Evolutionary conservation across 1,140 invertebrate genomes (phyloP).

Genomic region (Lepidurus apus): DNA sequence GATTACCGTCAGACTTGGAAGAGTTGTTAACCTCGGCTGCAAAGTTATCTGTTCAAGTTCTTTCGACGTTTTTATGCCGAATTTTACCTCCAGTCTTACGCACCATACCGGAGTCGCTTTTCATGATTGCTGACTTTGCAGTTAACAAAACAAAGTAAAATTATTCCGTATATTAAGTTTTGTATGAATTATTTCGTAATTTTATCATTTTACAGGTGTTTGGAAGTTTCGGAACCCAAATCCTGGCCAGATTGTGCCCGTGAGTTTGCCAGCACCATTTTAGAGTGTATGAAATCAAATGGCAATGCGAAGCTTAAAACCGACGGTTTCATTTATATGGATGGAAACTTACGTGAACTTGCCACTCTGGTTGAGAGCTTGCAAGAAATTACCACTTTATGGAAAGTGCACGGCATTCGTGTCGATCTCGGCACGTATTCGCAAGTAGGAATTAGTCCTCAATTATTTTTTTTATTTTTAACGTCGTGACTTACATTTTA

Average conservation of each 20-base stretch:
- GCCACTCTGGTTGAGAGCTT: neutral
- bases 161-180: neutral
- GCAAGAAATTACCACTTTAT: neutral
- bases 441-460: neutral
- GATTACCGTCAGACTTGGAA: neutral
- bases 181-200: neutral
- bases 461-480: neutral
- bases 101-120: neutral
- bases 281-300: neutral
- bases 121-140: neutral
- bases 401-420: neutral
- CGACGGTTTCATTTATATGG: neutral
- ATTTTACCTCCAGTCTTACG: neutral
- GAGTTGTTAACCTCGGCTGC: neutral
- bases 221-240: neutral
- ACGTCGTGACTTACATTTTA: neutral
- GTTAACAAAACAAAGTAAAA: neutral
- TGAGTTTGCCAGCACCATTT: neutral
- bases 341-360: neutral
- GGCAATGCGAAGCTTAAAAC: neutral
- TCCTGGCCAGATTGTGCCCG: neutral
- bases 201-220: neutral
- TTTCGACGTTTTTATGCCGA: neutral
- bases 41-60: neutral
- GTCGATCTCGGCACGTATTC: neutral